Conservation (phyloP, 1,140 invertebrate genomes). For the Drosophila nigrodunni region DNA sequence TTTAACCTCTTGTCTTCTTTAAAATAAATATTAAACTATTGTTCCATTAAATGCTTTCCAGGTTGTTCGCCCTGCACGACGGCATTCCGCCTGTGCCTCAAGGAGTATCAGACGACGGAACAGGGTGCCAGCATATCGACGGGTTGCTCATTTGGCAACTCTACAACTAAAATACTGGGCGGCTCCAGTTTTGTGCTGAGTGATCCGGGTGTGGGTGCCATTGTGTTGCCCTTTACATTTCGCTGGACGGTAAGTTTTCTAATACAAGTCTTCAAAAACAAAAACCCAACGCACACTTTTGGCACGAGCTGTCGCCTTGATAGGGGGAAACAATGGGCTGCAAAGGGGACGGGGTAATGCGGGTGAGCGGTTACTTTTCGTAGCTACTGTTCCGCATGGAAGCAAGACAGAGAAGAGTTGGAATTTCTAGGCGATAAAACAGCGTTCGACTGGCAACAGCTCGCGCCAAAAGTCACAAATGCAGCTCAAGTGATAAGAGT, state of each 20-base stretch:
- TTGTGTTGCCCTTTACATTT: slow-evolving; percentile 94
- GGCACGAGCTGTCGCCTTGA: slow-evolving; percentile 63
- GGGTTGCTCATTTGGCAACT: slow-evolving; percentile 95
- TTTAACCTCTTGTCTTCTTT: background rate
- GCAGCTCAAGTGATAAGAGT: slow-evolving; percentile 42
- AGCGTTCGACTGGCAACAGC: slow-evolving; percentile 22
- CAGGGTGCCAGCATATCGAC: slow-evolving; percentile 85
- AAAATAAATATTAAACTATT: background rate
- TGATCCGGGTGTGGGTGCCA: slow-evolving; percentile 90
- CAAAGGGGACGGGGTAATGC: background rate
- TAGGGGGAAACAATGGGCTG: background rate
- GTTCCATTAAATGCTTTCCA: slow-evolving; percentile 37
- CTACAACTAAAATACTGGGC: slow-evolving; percentile 92
- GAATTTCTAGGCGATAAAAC: slow-evolving; percentile 44
- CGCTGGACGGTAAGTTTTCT: slow-evolving; percentile 93
- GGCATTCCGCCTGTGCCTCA: slow-evolving; percentile 94
- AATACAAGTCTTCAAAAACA: background rate
- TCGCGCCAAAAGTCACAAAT: slow-evolving; percentile 22
- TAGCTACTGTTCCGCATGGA: slow-evolving; percentile 46
- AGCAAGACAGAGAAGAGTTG: slow-evolving; percentile 5
- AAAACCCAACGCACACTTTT: slow-evolving; percentile 61
- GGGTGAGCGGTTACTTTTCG: background rate
- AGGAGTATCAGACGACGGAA: slow-evolving; percentile 94
- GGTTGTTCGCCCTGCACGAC: slow-evolving; percentile 90
- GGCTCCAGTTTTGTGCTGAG: slow-evolving; percentile 94